A percentile compares a stretch with the other conserved stretches of the same genome.
phyloP scores from a whole-genome alignment of 2,797 vertebrate species.

The Pseudotriccus pelzelni region DNA sequence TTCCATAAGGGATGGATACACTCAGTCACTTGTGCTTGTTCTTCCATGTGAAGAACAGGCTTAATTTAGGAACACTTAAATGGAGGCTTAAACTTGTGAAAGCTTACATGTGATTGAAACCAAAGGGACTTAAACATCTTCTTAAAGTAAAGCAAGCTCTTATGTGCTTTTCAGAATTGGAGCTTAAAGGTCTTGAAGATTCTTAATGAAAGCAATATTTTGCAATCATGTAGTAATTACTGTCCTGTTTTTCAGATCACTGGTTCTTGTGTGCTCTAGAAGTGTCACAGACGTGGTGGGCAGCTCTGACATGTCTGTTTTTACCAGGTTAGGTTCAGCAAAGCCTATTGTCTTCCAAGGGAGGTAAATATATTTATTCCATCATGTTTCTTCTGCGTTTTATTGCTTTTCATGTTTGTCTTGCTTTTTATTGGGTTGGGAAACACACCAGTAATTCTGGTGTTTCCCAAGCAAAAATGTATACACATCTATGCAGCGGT shows the following conservation, averaged over 20 bases:
- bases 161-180: not conserved
- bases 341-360: constrained; percentile 43
- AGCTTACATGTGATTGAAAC: not conserved
- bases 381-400: not conserved
- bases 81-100: not conserved
- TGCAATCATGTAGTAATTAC: not conserved
- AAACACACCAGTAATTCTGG: not conserved
- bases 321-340: constrained; percentile 41
- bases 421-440: not conserved
- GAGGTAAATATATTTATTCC: constrained; percentile 36
- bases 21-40: not conserved
- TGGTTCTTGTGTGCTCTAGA: constrained; percentile 68
- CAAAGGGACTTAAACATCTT: not conserved
- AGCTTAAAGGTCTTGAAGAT: not conserved
- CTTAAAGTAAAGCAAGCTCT: not conserved
- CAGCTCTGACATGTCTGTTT: constrained; percentile 48
- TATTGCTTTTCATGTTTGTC: not conserved
- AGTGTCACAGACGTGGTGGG: constrained; percentile 23
- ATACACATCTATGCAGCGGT: not conserved
- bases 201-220: not conserved
- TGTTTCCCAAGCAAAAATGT: not conserved
- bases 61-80: not conserved
- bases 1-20: not conserved
- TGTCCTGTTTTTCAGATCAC: constrained; percentile 57
- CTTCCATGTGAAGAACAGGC: not conserved